Conservation (phyloP, 1,140 invertebrate genomes). For the Nebria ingens region DNA sequence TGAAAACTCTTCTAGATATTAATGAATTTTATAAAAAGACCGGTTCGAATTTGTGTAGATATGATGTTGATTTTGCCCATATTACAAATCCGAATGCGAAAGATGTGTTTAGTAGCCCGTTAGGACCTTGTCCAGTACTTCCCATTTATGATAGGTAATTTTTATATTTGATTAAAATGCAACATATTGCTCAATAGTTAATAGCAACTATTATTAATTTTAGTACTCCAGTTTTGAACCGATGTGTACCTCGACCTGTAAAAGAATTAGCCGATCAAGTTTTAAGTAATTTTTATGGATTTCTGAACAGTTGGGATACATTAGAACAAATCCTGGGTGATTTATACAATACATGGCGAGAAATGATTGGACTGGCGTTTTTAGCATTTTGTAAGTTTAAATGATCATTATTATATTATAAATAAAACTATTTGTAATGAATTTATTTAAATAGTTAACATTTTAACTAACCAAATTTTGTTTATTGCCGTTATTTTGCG, state of each 20-base stretch:
- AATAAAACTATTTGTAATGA: no score
- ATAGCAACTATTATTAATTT: slow-evolving; percentile 18
- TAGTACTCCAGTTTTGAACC: slow-evolving; percentile 68
- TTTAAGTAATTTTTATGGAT: slow-evolving; percentile 61
- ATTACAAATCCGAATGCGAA: slow-evolving; percentile 23
- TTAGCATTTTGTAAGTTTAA: slow-evolving; percentile 63
- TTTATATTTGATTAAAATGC: slow-evolving; percentile 1
- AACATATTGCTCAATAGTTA: background rate
- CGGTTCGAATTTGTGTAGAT: slow-evolving; percentile 60
- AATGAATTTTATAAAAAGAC: slow-evolving; percentile 62
- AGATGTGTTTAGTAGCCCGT: slow-evolving; percentile 42
- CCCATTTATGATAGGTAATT: slow-evolving; percentile 56
- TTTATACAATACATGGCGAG: slow-evolving; percentile 76
- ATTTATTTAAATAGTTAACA: no score
- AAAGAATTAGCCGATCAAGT: slow-evolving; percentile 48
- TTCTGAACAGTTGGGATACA: slow-evolving; percentile 78
- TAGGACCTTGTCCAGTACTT: slow-evolving; percentile 59
- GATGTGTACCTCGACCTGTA: slow-evolving; percentile 68
- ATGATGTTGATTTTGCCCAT: slow-evolving; percentile 53
- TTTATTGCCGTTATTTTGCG: no score
- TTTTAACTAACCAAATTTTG: no score
- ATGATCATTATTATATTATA: no score
- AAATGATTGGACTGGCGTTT: slow-evolving; percentile 71
- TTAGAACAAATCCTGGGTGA: slow-evolving; percentile 81
- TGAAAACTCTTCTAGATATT: slow-evolving; percentile 56